Conservation (phyloP, 2,888 invertebrate species). For the Dicyrtomina minuta region DNA sequence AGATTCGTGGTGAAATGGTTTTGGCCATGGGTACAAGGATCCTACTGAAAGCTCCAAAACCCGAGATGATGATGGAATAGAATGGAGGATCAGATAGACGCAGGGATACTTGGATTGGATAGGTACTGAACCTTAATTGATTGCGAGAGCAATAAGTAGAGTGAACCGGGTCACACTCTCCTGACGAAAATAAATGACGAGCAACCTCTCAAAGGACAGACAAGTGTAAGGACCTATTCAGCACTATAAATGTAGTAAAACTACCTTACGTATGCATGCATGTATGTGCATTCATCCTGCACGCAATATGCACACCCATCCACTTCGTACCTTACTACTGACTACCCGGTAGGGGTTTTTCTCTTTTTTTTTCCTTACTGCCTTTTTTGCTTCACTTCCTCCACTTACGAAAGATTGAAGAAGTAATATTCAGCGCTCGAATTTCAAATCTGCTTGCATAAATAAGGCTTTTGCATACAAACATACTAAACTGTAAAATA, state of each 20-base stretch:
- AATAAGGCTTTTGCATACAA: too few species aligned
- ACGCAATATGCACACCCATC: too few species aligned
- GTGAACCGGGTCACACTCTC: not conserved
- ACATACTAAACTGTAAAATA: too few species aligned
- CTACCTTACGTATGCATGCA: not conserved
- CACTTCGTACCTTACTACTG: too few species aligned
- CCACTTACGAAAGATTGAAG: not conserved
- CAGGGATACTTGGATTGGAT: too few species aligned
- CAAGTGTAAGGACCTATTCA: not conserved
- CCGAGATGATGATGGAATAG: not conserved
- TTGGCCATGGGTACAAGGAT: too few species aligned
- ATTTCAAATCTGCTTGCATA: too few species aligned
- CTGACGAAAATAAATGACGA: slow-evolving; percentile 14
- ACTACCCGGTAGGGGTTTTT: too few species aligned
- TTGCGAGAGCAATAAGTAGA: slow-evolving; percentile 6
- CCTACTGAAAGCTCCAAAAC: too few species aligned
- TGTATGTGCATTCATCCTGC: not conserved
- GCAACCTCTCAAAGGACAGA: slow-evolving; percentile 17
- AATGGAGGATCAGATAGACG: too few species aligned
- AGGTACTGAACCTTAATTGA: not conserved
- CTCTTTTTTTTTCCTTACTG: not conserved
- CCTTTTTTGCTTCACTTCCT: not conserved
- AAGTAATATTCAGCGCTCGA: slow-evolving; percentile 1
- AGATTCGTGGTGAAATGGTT: too few species aligned
- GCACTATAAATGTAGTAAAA: not conserved